Conservation (phyloP, 2,888 invertebrate species). For the Vannuccia rotundouncinata region DNA sequence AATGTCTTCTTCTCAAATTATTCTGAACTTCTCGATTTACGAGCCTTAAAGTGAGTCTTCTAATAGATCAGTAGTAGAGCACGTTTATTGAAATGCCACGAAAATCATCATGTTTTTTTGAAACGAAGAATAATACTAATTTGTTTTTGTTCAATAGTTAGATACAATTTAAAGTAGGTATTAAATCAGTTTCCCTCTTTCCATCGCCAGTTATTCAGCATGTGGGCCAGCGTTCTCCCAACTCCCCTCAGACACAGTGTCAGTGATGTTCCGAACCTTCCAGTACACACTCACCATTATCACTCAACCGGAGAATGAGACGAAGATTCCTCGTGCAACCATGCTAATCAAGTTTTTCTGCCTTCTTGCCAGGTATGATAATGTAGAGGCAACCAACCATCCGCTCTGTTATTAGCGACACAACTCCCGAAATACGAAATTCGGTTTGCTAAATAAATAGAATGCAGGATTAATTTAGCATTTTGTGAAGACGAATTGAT, state of each 20-base stretch:
- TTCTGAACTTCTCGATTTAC: neutral
- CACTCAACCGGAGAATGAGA: neutral
- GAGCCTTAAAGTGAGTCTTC: neutral
- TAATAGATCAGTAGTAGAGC: too few species aligned
- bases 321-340: neutral
- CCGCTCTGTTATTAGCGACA: too few species aligned
- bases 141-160: neutral
- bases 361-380: slow-evolving; percentile 1
- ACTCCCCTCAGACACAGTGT: neutral
- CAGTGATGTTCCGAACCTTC: neutral
- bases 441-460: too few species aligned
- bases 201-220: neutral
- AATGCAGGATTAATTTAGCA: too few species aligned
- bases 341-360: neutral
- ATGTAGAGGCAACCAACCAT: too few species aligned
- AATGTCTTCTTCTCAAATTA: neutral
- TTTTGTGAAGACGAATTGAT: too few species aligned
- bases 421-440: too few species aligned
- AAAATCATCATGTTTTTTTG: too few species aligned
- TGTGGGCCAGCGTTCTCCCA: neutral
- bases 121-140: too few species aligned
- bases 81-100: too few species aligned
- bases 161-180: neutral
- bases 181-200: neutral
- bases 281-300: neutral